Conservation (phyloP, 2,888 invertebrate species). For the Hecatera dysodea region DNA sequence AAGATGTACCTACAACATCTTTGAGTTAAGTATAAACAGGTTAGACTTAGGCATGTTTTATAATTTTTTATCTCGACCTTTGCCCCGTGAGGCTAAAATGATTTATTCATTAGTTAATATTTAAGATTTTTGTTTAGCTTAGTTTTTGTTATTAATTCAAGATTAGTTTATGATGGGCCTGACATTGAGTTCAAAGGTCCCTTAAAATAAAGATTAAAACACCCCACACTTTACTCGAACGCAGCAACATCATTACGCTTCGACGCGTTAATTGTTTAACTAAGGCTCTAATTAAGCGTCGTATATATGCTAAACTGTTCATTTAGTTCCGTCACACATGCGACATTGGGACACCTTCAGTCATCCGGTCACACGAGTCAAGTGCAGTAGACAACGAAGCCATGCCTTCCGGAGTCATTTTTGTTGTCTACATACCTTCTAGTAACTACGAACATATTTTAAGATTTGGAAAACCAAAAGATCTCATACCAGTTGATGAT, state of each 20-base stretch:
- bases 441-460: conserved; percentile 92
- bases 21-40: no score
- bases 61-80: no score
- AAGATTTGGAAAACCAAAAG: conserved; percentile 87
- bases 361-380: conserved; percentile 11
- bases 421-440: conserved; percentile 93
- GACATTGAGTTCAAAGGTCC: no score
- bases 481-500: conserved; percentile 74
- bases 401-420: conserved; percentile 93
- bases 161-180: no score
- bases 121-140: no score
- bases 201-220: no score
- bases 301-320: conserved; percentile 62
- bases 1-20: no score
- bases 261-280: conserved; percentile 63
- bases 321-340: conserved; percentile 52
- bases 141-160: no score
- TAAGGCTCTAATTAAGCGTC: conserved; percentile 72
- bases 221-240: conserved; percentile 26
- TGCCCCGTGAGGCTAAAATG: no score
- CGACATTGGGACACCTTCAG: conserved; percentile 36
- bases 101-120: no score
- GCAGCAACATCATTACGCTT: conserved; percentile 52
- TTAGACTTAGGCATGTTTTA: no score
- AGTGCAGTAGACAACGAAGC: conserved; percentile 33